Evolutionary conservation across 2,888 invertebrate genomes (phyloP).

Genomic region (Camponotus fellah): DNA sequence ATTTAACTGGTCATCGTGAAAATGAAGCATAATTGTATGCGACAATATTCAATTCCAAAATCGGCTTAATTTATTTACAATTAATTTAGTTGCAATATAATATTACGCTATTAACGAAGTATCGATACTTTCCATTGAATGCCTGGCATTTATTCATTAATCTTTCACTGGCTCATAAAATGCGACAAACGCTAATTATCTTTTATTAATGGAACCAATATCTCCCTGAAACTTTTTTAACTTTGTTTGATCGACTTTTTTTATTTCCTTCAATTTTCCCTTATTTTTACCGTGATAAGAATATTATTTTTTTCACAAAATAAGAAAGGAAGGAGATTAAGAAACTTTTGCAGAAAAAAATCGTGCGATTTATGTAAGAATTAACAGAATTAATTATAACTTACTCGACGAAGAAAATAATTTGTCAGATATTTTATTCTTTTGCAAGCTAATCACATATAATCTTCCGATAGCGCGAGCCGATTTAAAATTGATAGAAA

Average conservation of each 20-base stretch:
- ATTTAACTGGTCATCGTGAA: background rate
- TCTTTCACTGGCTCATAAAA: background rate
- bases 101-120: background rate
- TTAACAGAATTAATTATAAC: background rate
- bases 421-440: background rate
- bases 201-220: constrained; percentile 19
- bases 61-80: constrained; percentile 10
- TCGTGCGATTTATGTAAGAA: background rate
- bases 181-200: constrained; percentile 19
- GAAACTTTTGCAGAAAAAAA: background rate
- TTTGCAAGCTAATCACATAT: background rate
- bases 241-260: background rate
- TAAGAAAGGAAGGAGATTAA: background rate
- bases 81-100: background rate
- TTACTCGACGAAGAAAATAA: background rate
- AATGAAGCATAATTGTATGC: background rate
- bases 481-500: constrained; percentile 16
- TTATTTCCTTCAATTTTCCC: background rate
- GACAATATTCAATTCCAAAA: background rate
- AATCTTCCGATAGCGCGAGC: background rate
- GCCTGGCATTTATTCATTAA: constrained; percentile 18
- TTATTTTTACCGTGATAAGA: background rate
- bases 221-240: constrained; percentile 2
- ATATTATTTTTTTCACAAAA: background rate
- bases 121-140: background rate